Percentiles rank a stretch among this genome's conserved stretches.
These are phyloP conservation scores for Monopterus albus DNA, from an alignment of 2,113 vertebrate species.

Conservation along the genomic window DNA sequence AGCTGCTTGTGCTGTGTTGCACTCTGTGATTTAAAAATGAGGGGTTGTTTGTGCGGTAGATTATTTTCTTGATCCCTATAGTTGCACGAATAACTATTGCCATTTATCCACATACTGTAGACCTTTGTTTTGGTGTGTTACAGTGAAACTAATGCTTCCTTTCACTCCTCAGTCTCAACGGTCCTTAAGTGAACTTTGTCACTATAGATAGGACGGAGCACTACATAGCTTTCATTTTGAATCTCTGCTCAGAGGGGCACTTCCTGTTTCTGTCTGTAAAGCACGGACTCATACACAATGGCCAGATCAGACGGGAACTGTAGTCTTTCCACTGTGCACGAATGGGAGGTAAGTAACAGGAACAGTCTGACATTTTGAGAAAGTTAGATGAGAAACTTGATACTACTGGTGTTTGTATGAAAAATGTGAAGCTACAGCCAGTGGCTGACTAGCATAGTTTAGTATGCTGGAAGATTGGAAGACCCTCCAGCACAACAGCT, in stretches of 20 bases:
- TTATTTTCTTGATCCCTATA: neutral
- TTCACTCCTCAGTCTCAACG: conserved; percentile 61
- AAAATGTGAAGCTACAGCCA: neutral
- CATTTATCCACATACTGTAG: neutral
- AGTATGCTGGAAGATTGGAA: too few species aligned
- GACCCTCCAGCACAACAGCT: too few species aligned
- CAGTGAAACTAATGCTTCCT: conserved; percentile 1
- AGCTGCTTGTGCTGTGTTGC: neutral
- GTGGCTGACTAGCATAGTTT: neutral
- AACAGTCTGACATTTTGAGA: too few species aligned
- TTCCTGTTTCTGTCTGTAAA: conserved; percentile 11
- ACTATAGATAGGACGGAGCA: conserved; percentile 11
- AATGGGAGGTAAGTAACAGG: conserved; percentile 62
- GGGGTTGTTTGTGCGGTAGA: too few species aligned
- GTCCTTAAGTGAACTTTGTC: conserved; percentile 70
- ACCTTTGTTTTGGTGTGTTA: neutral
- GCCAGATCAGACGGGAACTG: conserved; percentile 4
- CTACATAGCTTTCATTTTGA: conserved; percentile 27
- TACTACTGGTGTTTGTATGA: neutral
- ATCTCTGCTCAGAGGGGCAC: neutral
- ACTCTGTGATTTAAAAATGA: neutral
- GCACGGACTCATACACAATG: neutral
- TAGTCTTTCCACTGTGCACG: neutral
- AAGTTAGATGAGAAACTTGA: neutral
- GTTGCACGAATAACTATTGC: neutral